phyloP scores from a whole-genome alignment of 2,113 vertebrate genomes.

The Irena cyanogastra region DNA sequence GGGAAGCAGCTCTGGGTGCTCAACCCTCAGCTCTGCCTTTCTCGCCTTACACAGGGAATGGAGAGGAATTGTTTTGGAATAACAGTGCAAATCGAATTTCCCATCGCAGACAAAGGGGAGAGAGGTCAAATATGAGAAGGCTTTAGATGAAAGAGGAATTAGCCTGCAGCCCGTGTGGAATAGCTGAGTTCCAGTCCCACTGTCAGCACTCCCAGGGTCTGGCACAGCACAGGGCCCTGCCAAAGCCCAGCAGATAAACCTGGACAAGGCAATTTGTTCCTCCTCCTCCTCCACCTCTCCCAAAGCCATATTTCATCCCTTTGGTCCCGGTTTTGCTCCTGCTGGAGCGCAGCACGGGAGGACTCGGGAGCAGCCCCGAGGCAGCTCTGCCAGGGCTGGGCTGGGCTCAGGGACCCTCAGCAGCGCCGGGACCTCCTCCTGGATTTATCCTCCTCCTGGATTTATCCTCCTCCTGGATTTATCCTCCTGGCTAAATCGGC shows the following conservation, averaged over 20 bases:
- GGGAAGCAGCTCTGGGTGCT: background rate
- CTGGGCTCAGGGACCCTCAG: background rate
- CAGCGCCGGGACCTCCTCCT: background rate
- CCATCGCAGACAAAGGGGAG: background rate
- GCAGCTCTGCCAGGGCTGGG: background rate
- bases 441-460: too few species aligned
- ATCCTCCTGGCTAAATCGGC: background rate
- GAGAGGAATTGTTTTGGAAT: constrained; percentile 50
- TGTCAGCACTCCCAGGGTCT: background rate
- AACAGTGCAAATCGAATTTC: constrained; percentile 56
- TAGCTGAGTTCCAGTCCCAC: background rate
- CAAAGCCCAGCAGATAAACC: background rate
- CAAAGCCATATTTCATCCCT: background rate
- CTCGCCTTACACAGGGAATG: background rate
- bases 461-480: too few species aligned
- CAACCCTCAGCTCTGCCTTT: background rate
- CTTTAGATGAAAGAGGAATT: constrained; percentile 47
- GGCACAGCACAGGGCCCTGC: background rate
- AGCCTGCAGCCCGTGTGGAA: background rate
- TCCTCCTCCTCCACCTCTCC: background rate
- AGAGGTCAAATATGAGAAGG: constrained; percentile 18
- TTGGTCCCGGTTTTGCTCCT: background rate
- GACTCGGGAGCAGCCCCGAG: background rate
- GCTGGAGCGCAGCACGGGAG: background rate
- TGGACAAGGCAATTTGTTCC: background rate